These are phyloP conservation scores for Microtus oregoni DNA, from an alignment of 2,113 vertebrate genomes.

Conservation along the genomic window DNA sequence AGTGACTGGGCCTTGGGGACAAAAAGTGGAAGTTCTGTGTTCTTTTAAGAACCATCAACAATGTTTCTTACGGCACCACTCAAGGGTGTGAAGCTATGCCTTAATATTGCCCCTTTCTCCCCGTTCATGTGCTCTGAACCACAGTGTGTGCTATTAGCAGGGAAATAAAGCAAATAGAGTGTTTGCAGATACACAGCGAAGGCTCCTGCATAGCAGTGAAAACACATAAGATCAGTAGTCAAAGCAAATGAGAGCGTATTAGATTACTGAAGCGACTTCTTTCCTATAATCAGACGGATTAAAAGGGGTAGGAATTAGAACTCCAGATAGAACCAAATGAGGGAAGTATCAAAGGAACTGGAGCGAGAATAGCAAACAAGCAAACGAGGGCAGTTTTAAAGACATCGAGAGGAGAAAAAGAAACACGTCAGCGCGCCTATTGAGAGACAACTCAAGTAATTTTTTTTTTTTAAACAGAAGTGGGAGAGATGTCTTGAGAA, in stretches of 20 bases:
- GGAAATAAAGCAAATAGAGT: background rate
- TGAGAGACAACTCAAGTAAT: constrained; percentile 37
- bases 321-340: constrained; percentile 11
- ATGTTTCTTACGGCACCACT: background rate
- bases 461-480: background rate
- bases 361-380: background rate
- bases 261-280: background rate
- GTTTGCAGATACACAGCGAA: constrained; percentile 22
- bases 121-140: background rate
- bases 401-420: background rate
- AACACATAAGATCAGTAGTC: background rate
- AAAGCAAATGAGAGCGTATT: background rate
- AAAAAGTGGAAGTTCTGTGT: background rate
- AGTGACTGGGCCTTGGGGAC: background rate
- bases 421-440: background rate
- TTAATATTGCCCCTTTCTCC: constrained; percentile 5
- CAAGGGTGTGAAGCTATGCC: background rate
- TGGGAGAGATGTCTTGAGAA: constrained; percentile 41
- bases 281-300: constrained; percentile 1
- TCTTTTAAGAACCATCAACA: background rate
- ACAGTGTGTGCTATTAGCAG: background rate
- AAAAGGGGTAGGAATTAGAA: background rate
- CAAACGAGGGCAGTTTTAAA: constrained; percentile 1
- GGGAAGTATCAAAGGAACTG: background rate
- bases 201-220: background rate